These are phyloP conservation scores for Epizoanthus illoricatus DNA, from an alignment of 92 coral and sea anemone species.

Conservation along the genomic window DNA sequence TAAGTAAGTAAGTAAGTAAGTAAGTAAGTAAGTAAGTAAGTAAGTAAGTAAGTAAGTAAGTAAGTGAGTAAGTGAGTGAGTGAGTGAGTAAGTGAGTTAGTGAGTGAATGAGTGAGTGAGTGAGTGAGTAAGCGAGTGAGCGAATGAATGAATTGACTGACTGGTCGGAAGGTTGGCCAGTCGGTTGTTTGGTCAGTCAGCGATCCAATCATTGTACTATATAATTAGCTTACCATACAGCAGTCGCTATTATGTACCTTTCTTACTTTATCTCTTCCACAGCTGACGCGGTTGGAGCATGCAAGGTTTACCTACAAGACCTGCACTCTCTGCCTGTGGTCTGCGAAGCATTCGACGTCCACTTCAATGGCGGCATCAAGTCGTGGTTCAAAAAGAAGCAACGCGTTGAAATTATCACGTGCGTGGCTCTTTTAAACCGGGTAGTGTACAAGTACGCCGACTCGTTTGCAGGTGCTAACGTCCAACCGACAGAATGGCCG, in stretches of 20 bases:
- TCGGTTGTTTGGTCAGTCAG: too few relatives aligned
- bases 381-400: constrained; percentile 43
- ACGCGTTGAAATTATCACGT: constrained; percentile 43
- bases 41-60: too few relatives aligned
- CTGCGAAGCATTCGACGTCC: constrained; percentile 41
- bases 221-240: not conserved
- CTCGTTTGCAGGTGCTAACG: constrained; percentile 34
- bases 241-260: not conserved
- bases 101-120: too few relatives aligned
- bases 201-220: not conserved
- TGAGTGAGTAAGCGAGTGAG: too few relatives aligned
- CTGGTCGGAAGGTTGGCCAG: too few relatives aligned
- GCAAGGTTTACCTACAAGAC: constrained; percentile 51
- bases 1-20: too few relatives aligned
- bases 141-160: too few relatives aligned
- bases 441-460: constrained; percentile 43
- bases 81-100: too few relatives aligned
- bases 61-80: too few relatives aligned
- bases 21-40: too few relatives aligned
- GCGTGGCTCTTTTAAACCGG: constrained; percentile 42
- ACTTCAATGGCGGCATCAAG: constrained; percentile 47
- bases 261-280: not conserved
- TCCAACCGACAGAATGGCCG: constrained; percentile 37
- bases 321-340: constrained; percentile 48
- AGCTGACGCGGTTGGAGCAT: constrained; percentile 44